Percentiles rank a stretch among this genome's conserved stretches.
phyloP scores from a whole-genome alignment of 2,888 invertebrate species.

The Syritta pipiens region DNA sequence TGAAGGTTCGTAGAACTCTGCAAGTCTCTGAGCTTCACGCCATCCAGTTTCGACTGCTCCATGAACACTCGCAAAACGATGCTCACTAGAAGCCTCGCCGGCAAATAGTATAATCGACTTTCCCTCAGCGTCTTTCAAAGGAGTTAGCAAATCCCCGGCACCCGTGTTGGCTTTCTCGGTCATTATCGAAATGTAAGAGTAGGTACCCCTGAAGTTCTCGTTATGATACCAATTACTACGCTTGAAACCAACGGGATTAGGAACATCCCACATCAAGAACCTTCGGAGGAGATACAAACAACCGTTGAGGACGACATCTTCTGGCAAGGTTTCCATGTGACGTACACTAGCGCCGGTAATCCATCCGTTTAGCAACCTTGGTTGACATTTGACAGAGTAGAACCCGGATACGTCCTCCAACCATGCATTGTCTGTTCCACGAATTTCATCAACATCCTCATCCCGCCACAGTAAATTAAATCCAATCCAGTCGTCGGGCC shows the following conservation, averaged over 20 bases:
- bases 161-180: constrained; percentile 81
- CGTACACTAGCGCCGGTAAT: constrained; percentile 83
- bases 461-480: constrained; percentile 82
- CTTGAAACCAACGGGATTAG: constrained; percentile 73
- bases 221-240: constrained; percentile 84
- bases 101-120: constrained; percentile 84
- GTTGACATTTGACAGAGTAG: constrained; percentile 83
- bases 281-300: constrained; percentile 76
- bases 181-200: constrained; percentile 83
- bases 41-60: constrained; percentile 87
- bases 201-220: constrained; percentile 83
- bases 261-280: constrained; percentile 75
- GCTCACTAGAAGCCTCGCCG: constrained; percentile 85
- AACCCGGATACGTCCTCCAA: constrained; percentile 84
- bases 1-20: not conserved
- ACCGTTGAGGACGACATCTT: constrained; percentile 78
- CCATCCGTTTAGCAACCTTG: constrained; percentile 85
- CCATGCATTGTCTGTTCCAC: constrained; percentile 80
- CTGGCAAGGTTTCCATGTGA: constrained; percentile 82
- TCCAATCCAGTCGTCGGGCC: constrained; percentile 81
- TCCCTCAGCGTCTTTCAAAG: constrained; percentile 66
- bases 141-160: constrained; percentile 80
- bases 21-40: constrained; percentile 84
- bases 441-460: constrained; percentile 77
- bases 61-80: constrained; percentile 85